A percentile compares a stretch with the other conserved stretches of the same genome.
Conservation (phyloP, 1,140 invertebrate species). For the Hylaeus volcanicus region DNA sequence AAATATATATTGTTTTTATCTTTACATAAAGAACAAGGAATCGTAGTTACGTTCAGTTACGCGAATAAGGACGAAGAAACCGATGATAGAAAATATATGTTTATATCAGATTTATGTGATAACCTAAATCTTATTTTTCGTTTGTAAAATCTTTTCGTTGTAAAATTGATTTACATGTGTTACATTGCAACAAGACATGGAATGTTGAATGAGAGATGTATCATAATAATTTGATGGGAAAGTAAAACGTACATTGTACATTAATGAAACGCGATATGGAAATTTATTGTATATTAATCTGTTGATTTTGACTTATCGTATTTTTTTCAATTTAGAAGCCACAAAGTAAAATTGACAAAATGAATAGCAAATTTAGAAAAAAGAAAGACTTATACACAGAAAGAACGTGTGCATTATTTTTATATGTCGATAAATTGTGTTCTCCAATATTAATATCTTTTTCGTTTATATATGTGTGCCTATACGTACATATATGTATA, state of each 20-base stretch:
- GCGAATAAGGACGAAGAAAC: neutral
- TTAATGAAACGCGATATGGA: constrained; percentile 1
- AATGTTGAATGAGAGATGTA: constrained; percentile 9
- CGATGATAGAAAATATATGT: neutral
- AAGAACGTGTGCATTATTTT: constrained; percentile 35
- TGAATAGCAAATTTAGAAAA: constrained; percentile 1
- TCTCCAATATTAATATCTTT: neutral
- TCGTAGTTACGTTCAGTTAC: constrained; percentile 18
- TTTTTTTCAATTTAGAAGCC: neutral
- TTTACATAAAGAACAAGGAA: constrained; percentile 3
- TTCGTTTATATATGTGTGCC: neutral
- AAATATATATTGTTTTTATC: constrained; percentile 1
- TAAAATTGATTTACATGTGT: constrained; percentile 7
- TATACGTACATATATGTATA: neutral
- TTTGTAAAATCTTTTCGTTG: constrained; percentile 7
- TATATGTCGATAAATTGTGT: constrained; percentile 11
- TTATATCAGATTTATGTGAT: constrained; percentile 29
- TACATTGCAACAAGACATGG: neutral
- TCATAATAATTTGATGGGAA: constrained; percentile 20
- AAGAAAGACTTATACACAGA: constrained; percentile 3
- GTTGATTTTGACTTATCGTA: constrained; percentile 21
- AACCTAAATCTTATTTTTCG: constrained; percentile 22
- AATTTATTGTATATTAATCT: constrained; percentile 17
- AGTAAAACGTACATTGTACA: neutral
- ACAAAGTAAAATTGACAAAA: constrained; percentile 17